phyloP scores from a whole-genome alignment of 35 echinoderm and acorn worm species.

The Hemicentrotus pulcherrimus region DNA sequence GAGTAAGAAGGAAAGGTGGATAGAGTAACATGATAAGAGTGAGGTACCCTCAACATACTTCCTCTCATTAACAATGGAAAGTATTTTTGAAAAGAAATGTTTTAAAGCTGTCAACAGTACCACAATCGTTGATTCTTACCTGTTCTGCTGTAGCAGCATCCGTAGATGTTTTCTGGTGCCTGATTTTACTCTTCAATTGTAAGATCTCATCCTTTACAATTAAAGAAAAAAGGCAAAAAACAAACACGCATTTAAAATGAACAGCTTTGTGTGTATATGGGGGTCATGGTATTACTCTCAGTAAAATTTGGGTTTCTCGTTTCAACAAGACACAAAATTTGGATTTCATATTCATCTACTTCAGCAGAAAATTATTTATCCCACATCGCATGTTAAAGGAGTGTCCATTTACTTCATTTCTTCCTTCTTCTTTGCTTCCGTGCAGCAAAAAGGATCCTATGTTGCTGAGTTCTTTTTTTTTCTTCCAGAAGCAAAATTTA shows the following conservation, averaged over 20 bases:
- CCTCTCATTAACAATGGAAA: no score
- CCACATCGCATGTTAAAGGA: not conserved
- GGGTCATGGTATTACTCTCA: no score
- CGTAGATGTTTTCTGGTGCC: slow-evolving; percentile 80
- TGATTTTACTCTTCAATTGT: slow-evolving; percentile 72
- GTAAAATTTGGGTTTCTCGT: not conserved
- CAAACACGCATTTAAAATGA: not conserved
- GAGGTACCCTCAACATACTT: no score
- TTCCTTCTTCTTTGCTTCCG: not conserved
- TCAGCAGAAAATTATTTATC: not conserved
- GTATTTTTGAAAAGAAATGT: no score
- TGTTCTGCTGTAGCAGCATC: slow-evolving; percentile 93
- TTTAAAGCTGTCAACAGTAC: no score
- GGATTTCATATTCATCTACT: not conserved
- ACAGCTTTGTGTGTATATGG: not conserved
- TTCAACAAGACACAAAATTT: not conserved
- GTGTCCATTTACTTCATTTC: not conserved
- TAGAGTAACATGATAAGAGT: no score
- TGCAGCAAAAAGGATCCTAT: not conserved
- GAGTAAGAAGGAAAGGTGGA: no score
- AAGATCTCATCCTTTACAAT: slow-evolving; percentile 79
- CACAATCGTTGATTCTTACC: slow-evolving; percentile 61
- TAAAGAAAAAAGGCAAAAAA: not conserved
- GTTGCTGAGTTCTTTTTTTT: not conserved
- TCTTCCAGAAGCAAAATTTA: no score